Evolutionary conservation across 2,888 invertebrate species (phyloP), one percentile per base, ranked within the genome.

Genomic region (Phaedon cochleariae): DNA sequence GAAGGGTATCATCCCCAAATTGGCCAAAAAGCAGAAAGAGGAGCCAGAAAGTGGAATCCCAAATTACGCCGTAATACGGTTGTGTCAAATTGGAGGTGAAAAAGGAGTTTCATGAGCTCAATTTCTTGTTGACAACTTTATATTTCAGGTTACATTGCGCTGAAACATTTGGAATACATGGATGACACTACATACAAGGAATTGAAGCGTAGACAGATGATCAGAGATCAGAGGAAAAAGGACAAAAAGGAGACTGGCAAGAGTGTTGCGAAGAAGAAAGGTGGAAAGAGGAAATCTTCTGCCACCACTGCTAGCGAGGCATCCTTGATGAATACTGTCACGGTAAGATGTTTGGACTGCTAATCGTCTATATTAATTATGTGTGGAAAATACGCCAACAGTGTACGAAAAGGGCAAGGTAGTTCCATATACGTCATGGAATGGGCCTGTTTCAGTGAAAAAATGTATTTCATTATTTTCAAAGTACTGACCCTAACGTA

Each of bases 131-230:
- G 26, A 7, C 7, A 26, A 5, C 26, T 3, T 26, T 26, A 5
- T 26, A 7, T 34, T 34, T 3, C 26, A 41, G 41, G 96, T 3
- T 92, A 93, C 67, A 85, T 94, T 67, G 93, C 94, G 0, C 83
- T 93, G 62, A 90, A 91, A 72, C 91, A 95, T 78, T 88, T 95
- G 80, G 89, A 93, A 57, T 92, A 92, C 80, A 86, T 97, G 62
- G 96, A 97, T 77, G 90, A 91, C 26, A 88, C 87, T 71, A 89
- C 96, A 3, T 94, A 95, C 74, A 92, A 92, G 67, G 96, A 96
- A 82, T 85, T 96, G 75, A 92, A 92, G 79, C 85, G 90, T 63
- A 85, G 92, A 6, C 87, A 89, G 37, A 74, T 78, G 64, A 70
- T 78, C 15, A 64, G 74, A 46, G 78, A 78, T 21, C 77, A 79